Base-by-base conservation (phyloP, 1,140 invertebrate species). In the Neoseiulus cucumeris region DNA sequence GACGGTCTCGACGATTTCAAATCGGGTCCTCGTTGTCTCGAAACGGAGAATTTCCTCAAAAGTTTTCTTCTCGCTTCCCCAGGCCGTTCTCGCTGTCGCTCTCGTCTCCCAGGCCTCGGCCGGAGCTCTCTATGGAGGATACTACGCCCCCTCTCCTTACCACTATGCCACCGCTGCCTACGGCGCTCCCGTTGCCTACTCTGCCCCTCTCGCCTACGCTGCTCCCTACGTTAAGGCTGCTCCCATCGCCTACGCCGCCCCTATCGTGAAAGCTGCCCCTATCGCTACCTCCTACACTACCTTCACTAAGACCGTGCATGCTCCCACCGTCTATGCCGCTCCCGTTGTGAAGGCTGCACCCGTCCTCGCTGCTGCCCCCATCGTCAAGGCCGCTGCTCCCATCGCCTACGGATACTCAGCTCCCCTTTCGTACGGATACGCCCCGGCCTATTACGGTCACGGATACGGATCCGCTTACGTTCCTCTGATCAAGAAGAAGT, bases 231-330 rank as follows among this genome's bases (percentile, higher is more conserved):
- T 59, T 59, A 17, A 25, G 22, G 51, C 51, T 25, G 22, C 51
- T 25, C 51, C 51, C 25, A 33, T 59, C 14, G 51, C 51, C 22
- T 17, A 20, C 14, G 51, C 51, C 22, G 51, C 51, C 2, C 51
- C 51, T 25, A 33, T 59, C 14, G 22, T 59, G 14, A 59, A 25
- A 25, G 22, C 51, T 14, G 45, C 45, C 14, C 51, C 51, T 33
- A 12, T 59, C 33, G 14, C 51, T 25, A 59, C 51, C 33, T 59
- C 51, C 14, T 59, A 59, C 51, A 59, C 51, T 2, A 59, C 51
- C n/a, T 59, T 59, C 51, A 59, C 51, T 2, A 59, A 59, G 51
- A 59, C 51, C 51, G 51, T 59, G 25, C 51, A 59, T 25, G 51
- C 51, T 59, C 51, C 51, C 22, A 25, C 51, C 22, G 51, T 59